Evolutionary conservation across 92 coral and sea anemone species (phyloP), one percentile per base, ranked within the genome.

Genomic region (Actinernus sp.): DNA sequence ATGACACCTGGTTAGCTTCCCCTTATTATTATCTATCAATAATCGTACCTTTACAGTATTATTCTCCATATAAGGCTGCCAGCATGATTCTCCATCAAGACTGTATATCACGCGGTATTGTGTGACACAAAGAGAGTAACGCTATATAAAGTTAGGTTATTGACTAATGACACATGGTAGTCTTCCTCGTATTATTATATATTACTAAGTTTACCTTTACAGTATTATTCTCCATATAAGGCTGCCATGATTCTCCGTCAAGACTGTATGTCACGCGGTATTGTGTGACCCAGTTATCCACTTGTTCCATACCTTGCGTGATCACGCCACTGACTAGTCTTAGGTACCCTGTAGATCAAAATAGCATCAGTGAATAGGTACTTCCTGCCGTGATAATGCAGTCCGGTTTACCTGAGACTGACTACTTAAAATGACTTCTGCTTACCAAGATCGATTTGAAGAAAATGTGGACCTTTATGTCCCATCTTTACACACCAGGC

Each of bases 401-500:
- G n/a, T n/a, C n/a, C n/a, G n/a, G n/a, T n/a, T n/a, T n/a, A n/a
- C n/a, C 16, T 21, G n/a, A n/a, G 25, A n/a, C 55, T 0, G n/a
- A n/a, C n/a, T n/a, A n/a, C n/a, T n/a, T n/a, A n/a, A n/a, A n/a
- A n/a, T n/a, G n/a, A n/a, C n/a, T n/a, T n/a, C n/a, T n/a, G 28
- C 91, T 29, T 58, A 93, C 98, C 97, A 8, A 93, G 72, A 57
- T 93, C 93, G 50, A 82, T 56, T 52, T 86, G 88, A 39, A 93
- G 31, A 55, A 71, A 78, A 21, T 87, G 93, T 16, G 72, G 73
- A 21, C 87, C 89, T 25, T 3, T 29, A 14, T 44, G 85, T 2
- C 66, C 54, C 31, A 27, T 76, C 30, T 73, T 75, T 11, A 82
- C 81, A 60, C 98, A 93, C 98, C 98, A 93, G 26, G 93, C 98